Evolutionary conservation across 2,797 vertebrate species (phyloP), one percentile per base, ranked within the genome.

Genomic region (Ciconia nigra): DNA sequence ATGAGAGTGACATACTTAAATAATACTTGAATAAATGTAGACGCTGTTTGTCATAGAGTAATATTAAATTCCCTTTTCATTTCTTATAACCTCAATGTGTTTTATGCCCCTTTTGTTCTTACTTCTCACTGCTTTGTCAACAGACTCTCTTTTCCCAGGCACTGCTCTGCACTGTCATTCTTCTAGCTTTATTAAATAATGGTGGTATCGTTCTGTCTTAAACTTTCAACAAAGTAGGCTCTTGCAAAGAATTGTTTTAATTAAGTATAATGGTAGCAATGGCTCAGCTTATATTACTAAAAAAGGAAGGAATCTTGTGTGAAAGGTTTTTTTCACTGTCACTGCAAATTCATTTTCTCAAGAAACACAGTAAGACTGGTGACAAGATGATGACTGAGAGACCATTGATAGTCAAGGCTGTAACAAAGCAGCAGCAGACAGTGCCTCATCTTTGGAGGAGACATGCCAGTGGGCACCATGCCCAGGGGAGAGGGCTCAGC

Each of bases 391-490:
- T 21, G 25, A 24, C 29, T 22, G 31, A 42, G 81, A 66, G 59
- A n/a, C 52, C 57, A 29, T 37, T 0, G 1, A 15, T 2, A 55
- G 62, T 16, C 63, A 21, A 26, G 47, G 44, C 55, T 71, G 44
- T 52, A 47, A 54, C 13, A 44, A 24, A 79, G 24, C 13, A 65
- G 70, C 35, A 58, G 42, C n/a, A 65, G 46, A 13, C 5, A 10
- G 10, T 19, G n/a, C 42, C 28, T 52, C 0, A 0, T 1, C 29
- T 67, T 33, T 26, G n/a, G 17, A 46, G n/a, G n/a, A 42, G n/a
- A 19, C 2, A 0, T 11, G 11, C 10, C 7, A 3, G n/a, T 67
- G 20, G 70, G 55, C 59, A 49, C 20, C 4, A 0, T 19, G 15
- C 14, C 4, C 10, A 29, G 57, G 20, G 24, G 1, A 1, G 4